phyloP scores from a whole-genome alignment of 2,888 invertebrate species.

The Copidosoma aretas region DNA sequence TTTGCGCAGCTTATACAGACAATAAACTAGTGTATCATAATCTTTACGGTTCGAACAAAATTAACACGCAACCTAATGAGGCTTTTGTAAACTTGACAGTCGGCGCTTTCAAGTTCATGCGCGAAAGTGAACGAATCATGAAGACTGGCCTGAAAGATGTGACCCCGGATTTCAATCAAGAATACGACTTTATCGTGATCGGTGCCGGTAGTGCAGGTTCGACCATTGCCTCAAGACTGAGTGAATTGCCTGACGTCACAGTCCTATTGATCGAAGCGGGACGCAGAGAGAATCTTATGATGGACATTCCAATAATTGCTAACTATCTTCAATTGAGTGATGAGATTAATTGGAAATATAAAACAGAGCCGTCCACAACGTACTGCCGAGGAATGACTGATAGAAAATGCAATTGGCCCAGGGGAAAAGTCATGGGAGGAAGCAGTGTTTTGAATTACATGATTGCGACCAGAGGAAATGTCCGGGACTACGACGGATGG shows the following conservation, averaged over 20 bases:
- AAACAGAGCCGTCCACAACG: conserved; percentile 75
- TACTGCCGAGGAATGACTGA: conserved; percentile 69
- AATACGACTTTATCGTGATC: background rate
- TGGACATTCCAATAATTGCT: conserved; percentile 68
- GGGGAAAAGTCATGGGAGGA: conserved; percentile 83
- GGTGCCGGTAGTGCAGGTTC: conserved; percentile 85
- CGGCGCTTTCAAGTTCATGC: conserved; percentile 62
- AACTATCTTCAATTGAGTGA: conserved; percentile 73
- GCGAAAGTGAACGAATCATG: conserved; percentile 66
- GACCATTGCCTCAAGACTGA: conserved; percentile 74
- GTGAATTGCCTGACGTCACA: conserved; percentile 73
- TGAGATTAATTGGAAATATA: conserved; percentile 77
- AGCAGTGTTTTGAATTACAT: conserved; percentile 81
- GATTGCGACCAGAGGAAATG: conserved; percentile 77
- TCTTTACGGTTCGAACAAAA: conserved; percentile 19
- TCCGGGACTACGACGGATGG: conserved; percentile 80
- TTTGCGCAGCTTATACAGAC: background rate
- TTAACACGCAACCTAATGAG: conserved; percentile 1
- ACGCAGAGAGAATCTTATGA: conserved; percentile 45
- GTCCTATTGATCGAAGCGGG: conserved; percentile 79
- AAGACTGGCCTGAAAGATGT: too few relatives aligned
- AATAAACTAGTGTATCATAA: conserved; percentile 8
- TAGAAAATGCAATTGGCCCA: conserved; percentile 56
- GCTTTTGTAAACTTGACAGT: conserved; percentile 15
- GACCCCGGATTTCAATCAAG: background rate